Evolutionary conservation across 2,113 vertebrate species (phyloP), one percentile per base, ranked within the genome.

Genomic region (Periophthalmus modestus): DNA sequence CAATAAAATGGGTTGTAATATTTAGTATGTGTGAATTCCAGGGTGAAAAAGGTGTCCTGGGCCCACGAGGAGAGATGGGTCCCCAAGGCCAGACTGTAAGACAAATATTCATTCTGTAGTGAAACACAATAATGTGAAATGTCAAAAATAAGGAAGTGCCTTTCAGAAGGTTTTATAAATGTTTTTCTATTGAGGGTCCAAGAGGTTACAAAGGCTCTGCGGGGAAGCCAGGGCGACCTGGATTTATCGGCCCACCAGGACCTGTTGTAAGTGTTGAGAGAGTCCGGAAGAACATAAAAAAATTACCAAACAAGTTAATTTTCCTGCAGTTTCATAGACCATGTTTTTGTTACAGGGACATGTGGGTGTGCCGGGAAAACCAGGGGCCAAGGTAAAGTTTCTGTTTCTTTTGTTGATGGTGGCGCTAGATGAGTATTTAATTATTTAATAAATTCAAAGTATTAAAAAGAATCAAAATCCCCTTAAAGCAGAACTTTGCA

Each of bases 41-140:
- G 93, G 95, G 95, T 77, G 94, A 94, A 73, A 94, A 91, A 82
- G 95, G 94, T 28, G 46, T 73, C 66, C 73, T 71, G 28, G 94
- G 94, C 58, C 80, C 84, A 65, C 68, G 66, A 58, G 95, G 95
- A 78, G 89, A 94, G 79, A 93, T 95, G 90, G 94, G 94, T 16
- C 93, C 85, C 75, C 82, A 83, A 83, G 94, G 94, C 72, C 84
- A 33, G 74, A 81, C 88, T 66, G 95, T 95, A 89, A 94, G 93
- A 91, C 73, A 74, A 21, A 81, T 79, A 68, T 85, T 80, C 74
- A 80, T 43, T 12, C n/a, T 28, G 12, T 65, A 47, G 73, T 91
- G 85, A 43, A 54, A 82, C 77, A 84, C 84, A 23, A 65, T 76
- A 73, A 77, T 84, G 79, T 65, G 61, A 73, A 67, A 75, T 1